phyloP scores from a whole-genome alignment of 2,888 invertebrate genomes.

The Hetaerina titia region DNA sequence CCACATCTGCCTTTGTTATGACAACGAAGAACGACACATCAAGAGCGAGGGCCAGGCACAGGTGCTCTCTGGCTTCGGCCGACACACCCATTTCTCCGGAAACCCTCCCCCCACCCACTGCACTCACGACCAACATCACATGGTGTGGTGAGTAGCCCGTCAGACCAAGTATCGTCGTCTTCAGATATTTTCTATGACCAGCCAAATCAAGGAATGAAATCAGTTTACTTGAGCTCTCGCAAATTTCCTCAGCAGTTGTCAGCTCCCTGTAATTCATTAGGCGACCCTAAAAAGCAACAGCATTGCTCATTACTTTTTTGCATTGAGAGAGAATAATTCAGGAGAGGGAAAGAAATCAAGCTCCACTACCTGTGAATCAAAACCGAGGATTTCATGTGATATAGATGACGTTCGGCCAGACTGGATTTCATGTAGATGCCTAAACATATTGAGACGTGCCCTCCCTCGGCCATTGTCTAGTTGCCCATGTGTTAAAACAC shows the following conservation, averaged over 20 bases:
- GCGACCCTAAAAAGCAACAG: conserved; percentile 81
- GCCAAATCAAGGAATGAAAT: conserved; percentile 97
- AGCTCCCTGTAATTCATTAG: conserved; percentile 93
- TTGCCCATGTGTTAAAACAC: conserved; percentile 97
- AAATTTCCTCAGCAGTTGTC: conserved; percentile 95
- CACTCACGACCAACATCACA: conserved; percentile 91
- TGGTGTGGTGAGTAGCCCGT: conserved; percentile 96
- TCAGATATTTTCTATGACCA: conserved; percentile 96
- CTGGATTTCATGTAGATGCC: conserved; percentile 95
- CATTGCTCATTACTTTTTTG: not conserved
- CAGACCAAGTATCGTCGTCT: conserved; percentile 96
- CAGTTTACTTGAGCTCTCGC: conserved; percentile 93
- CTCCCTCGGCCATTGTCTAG: conserved; percentile 97
- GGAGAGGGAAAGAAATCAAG: not conserved
- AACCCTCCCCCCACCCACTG: conserved; percentile 75
- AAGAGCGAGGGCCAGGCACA: conserved; percentile 89
- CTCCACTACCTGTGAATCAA: conserved; percentile 85
- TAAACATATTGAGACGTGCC: conserved; percentile 96
- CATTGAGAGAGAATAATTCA: not conserved
- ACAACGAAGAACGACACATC: conserved; percentile 95
- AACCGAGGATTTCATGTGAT: conserved; percentile 97
- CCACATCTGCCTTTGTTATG: conserved; percentile 94
- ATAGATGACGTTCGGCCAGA: conserved; percentile 96
- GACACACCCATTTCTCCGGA: conserved; percentile 80
- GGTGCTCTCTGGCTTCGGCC: conserved; percentile 89